A percentile compares a stretch with the other conserved stretches of the same genome.
Conservation (phyloP, 2,797 vertebrate genomes). For the Eremophila alpestris region DNA sequence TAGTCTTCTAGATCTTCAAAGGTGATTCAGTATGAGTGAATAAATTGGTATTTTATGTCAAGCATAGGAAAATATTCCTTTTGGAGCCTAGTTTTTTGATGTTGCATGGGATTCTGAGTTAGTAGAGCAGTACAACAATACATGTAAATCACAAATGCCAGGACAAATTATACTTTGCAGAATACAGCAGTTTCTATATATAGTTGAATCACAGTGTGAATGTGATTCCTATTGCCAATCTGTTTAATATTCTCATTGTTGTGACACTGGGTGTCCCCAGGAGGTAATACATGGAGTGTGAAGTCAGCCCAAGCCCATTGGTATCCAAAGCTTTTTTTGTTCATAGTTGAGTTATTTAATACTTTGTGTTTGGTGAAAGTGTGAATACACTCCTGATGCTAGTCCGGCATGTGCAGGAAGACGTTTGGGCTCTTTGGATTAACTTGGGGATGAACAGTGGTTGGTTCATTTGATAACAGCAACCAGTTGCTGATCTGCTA, state of each 20-base stretch:
- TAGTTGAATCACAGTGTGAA: not conserved
- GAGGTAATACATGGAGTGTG: not conserved
- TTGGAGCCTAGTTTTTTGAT: not conserved
- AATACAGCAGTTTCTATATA: not conserved
- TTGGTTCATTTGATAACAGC: not conserved
- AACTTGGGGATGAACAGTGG: not conserved
- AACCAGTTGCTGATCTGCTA: not conserved
- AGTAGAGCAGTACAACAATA: not conserved
- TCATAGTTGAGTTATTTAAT: not conserved
- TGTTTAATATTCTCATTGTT: not conserved
- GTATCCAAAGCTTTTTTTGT: not conserved
- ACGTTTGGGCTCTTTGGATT: not conserved
- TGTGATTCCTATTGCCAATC: not conserved
- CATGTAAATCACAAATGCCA: not conserved
- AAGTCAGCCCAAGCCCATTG: not conserved
- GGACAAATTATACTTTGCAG: not conserved
- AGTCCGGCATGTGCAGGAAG: rapidly evolving
- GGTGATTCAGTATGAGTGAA: not conserved
- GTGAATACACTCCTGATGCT: rapidly evolving
- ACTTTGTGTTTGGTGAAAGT: not conserved
- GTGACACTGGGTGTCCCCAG: rapidly evolving
- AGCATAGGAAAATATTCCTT: not conserved
- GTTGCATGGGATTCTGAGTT: not conserved
- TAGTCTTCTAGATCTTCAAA: not conserved
- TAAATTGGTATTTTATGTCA: not conserved